Conservation (phyloP, 2,113 vertebrate genomes). For the Eulacestoma nigropectus region DNA sequence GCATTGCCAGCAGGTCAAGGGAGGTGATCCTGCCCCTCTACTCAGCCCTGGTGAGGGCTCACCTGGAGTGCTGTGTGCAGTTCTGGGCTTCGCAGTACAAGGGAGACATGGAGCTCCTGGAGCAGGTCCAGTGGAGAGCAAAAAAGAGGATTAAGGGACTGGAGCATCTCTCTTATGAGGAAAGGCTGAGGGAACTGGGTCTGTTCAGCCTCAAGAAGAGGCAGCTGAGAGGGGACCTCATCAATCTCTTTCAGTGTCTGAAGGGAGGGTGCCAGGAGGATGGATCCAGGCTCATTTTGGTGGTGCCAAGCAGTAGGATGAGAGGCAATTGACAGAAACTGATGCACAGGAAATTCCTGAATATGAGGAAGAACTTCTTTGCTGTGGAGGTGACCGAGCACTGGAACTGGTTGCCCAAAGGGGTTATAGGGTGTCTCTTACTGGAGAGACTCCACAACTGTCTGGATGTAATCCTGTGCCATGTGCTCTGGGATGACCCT, state of each 20-base stretch:
- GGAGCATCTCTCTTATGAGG: background rate
- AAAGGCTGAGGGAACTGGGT: background rate
- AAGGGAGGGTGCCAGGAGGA: background rate
- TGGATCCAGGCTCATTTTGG: rapidly evolving
- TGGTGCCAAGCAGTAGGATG: background rate
- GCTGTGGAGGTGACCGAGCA: rapidly evolving
- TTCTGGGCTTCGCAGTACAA: background rate
- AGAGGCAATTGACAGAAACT: background rate
- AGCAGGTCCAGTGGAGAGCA: background rate
- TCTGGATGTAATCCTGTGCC: background rate
- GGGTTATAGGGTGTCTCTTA: background rate
- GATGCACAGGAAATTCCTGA: background rate
- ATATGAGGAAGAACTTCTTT: background rate
- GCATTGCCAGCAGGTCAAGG: background rate
- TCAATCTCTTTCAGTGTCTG: background rate
- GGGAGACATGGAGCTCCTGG: background rate
- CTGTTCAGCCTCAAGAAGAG: background rate
- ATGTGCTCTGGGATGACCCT: background rate
- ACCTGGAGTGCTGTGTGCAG: background rate
- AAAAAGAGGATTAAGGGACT: background rate
- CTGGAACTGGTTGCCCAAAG: background rate
- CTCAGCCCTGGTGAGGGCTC: background rate
- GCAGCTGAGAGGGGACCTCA: rapidly evolving
- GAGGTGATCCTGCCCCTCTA: background rate
- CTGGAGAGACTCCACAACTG: background rate